These are phyloP conservation scores for Cancer borealis DNA, from an alignment of 2,888 invertebrate species.

Conservation along the genomic window DNA sequence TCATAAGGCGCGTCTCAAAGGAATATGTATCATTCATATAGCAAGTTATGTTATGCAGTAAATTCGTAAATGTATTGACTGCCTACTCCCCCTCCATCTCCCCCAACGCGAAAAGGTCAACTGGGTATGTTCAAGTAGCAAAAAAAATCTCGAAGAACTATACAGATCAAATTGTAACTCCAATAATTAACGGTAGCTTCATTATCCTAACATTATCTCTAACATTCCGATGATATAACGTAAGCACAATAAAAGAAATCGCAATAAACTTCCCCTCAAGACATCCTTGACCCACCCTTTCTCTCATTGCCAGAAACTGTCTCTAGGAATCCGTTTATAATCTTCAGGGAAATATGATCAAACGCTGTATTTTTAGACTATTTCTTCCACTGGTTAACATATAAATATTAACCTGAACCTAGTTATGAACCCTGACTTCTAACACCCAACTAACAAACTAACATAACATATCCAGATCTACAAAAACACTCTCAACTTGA, in stretches of 20 bases:
- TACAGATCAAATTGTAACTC: neutral
- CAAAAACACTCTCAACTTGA: neutral
- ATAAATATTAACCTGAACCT: neutral
- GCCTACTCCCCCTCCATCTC: neutral
- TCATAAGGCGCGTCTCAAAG: neutral
- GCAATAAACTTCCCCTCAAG: neutral
- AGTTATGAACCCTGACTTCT: too few relatives aligned
- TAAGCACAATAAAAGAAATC: neutral
- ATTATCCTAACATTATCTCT: neutral
- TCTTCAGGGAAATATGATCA: neutral
- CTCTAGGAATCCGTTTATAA: neutral
- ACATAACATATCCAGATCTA: neutral
- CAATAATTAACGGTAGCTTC: neutral
- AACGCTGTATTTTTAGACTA: neutral
- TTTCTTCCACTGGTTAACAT: neutral
- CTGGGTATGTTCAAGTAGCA: neutral
- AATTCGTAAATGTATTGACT: neutral
- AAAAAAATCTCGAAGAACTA: neutral
- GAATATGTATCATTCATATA: neutral
- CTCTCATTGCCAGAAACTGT: conserved; percentile 16
- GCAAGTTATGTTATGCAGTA: neutral
- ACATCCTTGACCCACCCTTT: neutral
- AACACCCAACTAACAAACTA: neutral
- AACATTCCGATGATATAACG: neutral
- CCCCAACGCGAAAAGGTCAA: neutral